These are phyloP conservation scores for Pseudonaja textilis DNA, from an alignment of 2,113 vertebrate genomes.

Conservation along the genomic window DNA sequence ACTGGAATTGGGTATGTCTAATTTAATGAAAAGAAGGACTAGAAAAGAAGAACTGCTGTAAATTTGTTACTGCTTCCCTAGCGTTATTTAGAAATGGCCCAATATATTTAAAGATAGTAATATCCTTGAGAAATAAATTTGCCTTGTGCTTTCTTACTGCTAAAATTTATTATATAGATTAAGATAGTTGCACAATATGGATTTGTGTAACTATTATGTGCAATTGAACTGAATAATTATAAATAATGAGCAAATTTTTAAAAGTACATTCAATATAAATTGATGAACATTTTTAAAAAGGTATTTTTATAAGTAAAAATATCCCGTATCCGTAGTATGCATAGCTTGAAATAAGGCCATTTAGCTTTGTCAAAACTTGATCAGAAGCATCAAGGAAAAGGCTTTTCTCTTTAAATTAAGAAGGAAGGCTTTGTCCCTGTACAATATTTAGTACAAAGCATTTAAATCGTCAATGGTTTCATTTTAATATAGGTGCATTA, in stretches of 20 bases:
- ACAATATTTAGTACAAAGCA: not conserved
- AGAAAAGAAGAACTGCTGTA: constrained; percentile 20
- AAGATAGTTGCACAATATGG: not conserved
- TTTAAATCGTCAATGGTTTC: not conserved
- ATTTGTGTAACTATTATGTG: not conserved
- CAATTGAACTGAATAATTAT: not conserved
- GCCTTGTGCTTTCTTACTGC: constrained; percentile 13
- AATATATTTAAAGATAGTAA: constrained; percentile 38
- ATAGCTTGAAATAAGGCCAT: not conserved
- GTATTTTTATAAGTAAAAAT: not conserved
- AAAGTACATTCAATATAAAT: not conserved
- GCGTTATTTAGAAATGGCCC: constrained; percentile 47
- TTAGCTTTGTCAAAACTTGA: not conserved
- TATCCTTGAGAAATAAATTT: constrained; percentile 48
- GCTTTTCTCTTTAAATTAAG: not conserved
- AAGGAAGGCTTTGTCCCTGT: constrained; percentile 14
- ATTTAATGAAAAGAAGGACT: not conserved
- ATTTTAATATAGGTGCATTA: constrained; percentile 85
- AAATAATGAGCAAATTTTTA: not conserved
- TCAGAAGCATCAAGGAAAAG: not conserved
- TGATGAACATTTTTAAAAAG: not conserved
- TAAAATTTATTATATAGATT: constrained; percentile 8
- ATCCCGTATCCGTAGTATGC: not conserved
- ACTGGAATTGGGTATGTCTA: not conserved
- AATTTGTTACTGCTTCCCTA: constrained; percentile 38